phyloP scores from a whole-genome alignment of 2,888 invertebrate genomes.

The Idaea aversata region DNA sequence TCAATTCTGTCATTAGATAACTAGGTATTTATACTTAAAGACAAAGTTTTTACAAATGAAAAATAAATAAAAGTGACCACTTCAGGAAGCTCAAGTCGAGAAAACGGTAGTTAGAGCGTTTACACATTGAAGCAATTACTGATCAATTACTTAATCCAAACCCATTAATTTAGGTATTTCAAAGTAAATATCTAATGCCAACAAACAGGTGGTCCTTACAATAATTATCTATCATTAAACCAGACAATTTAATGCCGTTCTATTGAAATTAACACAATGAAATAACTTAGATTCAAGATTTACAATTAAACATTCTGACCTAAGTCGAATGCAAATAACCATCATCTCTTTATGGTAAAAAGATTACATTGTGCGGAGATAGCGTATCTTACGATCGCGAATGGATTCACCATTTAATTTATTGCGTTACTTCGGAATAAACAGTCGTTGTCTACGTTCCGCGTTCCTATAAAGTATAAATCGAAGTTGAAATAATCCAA shows the following conservation, averaged over 20 bases:
- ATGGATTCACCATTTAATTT: conserved; percentile 73
- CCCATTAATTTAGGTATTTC: neutral
- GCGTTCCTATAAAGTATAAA: conserved; percentile 58
- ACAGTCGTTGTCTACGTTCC: conserved; percentile 65
- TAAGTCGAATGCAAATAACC: conserved; percentile 71
- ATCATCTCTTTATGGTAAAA: conserved; percentile 68
- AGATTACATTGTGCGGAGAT: conserved; percentile 77
- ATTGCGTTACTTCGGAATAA: conserved; percentile 76
- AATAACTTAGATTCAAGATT: conserved; percentile 59
- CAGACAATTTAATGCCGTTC: conserved; percentile 22
- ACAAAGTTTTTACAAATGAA: too few relatives aligned
- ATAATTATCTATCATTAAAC: conserved; percentile 1
- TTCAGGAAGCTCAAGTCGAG: too few relatives aligned
- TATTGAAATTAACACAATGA: conserved; percentile 69
- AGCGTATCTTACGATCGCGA: conserved; percentile 71
- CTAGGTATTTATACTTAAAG: too few relatives aligned
- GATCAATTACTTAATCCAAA: neutral
- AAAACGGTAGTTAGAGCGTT: too few relatives aligned
- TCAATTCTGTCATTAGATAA: too few relatives aligned
- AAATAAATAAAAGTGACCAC: too few relatives aligned
- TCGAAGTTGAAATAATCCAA: conserved; percentile 41
- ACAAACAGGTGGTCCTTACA: conserved; percentile 5
- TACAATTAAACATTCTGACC: conserved; percentile 66
- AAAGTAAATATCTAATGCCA: conserved; percentile 7
- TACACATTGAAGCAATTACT: too few relatives aligned